Conservation (phyloP, 1,140 invertebrate species). For the Drosophila pruinosa region DNA sequence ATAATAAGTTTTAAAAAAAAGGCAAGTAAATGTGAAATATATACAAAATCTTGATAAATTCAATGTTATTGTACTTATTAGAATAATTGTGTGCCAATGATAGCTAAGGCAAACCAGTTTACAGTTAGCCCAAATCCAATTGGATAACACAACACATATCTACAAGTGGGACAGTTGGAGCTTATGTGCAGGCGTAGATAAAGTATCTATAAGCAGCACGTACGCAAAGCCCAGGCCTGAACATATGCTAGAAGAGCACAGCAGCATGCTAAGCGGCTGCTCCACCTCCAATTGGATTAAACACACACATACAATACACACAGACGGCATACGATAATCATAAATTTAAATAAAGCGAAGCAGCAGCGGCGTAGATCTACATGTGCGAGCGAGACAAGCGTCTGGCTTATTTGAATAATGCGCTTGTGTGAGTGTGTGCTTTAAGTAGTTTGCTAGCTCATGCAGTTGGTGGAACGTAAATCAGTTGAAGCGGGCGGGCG, state of each 20-base stretch:
- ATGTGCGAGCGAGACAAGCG: conserved; percentile 37
- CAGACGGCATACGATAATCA: conserved; percentile 50
- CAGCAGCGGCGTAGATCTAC: neutral
- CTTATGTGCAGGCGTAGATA: conserved; percentile 44
- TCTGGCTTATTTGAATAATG: conserved; percentile 65
- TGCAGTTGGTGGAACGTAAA: conserved; percentile 23
- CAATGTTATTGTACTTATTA: neutral
- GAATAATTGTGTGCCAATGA: conserved; percentile 37
- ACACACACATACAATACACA: conserved; percentile 22
- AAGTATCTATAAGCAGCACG: conserved; percentile 38
- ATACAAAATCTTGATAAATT: too few species aligned
- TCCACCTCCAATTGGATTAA: conserved; percentile 79
- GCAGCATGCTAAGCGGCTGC: conserved; percentile 49
- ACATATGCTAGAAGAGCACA: conserved; percentile 53
- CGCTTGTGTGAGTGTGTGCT: conserved; percentile 35
- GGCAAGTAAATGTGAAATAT: too few species aligned
- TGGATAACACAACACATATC: conserved; percentile 54
- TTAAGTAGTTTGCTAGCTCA: neutral
- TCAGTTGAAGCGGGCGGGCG: neutral
- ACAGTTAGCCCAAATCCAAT: conserved; percentile 67
- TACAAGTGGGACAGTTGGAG: conserved; percentile 43
- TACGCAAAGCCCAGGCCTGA: conserved; percentile 10
- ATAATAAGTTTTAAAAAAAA: too few species aligned
- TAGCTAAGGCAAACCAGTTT: conserved; percentile 53
- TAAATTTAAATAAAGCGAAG: conserved; percentile 70